phyloP scores from a whole-genome alignment of 1,140 invertebrate species.

The Acromyrmex echinatior region DNA sequence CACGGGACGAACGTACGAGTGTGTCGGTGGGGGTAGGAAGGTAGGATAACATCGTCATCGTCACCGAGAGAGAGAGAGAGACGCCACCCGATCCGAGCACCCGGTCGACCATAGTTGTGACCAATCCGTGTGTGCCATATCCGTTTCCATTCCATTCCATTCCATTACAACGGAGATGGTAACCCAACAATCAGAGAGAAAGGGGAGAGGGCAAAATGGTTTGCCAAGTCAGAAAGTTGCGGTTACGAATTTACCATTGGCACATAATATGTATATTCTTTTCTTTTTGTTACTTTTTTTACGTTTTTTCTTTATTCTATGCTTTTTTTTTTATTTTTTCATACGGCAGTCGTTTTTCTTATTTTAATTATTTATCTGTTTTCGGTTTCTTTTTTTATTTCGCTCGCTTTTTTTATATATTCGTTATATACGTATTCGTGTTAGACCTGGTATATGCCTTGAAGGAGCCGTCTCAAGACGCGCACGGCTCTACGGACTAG shows the following conservation, averaged over 20 bases:
- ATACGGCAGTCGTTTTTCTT: constrained; percentile 35
- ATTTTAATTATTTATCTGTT: constrained; percentile 48
- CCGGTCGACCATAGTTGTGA: constrained; percentile 78
- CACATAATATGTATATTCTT: constrained; percentile 79
- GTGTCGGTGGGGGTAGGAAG: constrained; percentile 74
- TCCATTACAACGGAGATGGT: constrained; percentile 87
- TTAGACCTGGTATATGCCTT: constrained; percentile 56
- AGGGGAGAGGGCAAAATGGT: constrained; percentile 91
- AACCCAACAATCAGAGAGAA: constrained; percentile 93
- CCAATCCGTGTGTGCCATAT: constrained; percentile 82
- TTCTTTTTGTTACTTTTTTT: constrained; percentile 70
- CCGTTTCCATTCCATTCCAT: constrained; percentile 84
- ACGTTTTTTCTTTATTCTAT: constrained; percentile 66
- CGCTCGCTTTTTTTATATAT: constrained; percentile 37
- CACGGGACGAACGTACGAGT: constrained; percentile 77
- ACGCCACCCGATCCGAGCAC: constrained; percentile 77
- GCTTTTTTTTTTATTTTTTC: constrained; percentile 66
- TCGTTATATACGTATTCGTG: constrained; percentile 54
- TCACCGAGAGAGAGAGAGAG: constrained; percentile 70
- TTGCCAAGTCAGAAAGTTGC: constrained; percentile 92
- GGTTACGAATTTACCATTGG: constrained; percentile 86
- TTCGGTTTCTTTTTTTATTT: constrained; percentile 43
- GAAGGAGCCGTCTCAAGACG: constrained; percentile 67
- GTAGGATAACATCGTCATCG: constrained; percentile 69
- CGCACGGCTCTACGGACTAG: constrained; percentile 35